Percentiles rank a stretch among this genome's conserved stretches.
These are phyloP conservation scores for Epizoanthus stellaris DNA, from an alignment of 92 coral and sea anemone species.

Conservation along the genomic window DNA sequence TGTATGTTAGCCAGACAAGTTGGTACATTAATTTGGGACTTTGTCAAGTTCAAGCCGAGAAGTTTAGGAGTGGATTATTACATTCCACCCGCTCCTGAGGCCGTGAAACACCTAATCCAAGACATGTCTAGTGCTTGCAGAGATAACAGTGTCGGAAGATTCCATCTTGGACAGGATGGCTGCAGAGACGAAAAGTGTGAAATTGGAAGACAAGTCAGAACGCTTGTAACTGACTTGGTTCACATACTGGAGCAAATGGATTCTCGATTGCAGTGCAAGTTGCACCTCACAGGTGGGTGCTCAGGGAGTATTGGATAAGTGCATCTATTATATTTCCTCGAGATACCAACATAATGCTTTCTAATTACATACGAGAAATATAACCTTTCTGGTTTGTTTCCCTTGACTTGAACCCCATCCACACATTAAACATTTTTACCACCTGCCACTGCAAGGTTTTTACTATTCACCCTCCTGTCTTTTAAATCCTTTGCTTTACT, in stretches of 20 bases:
- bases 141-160: conserved; percentile 37
- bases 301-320: too few species aligned
- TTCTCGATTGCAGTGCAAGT: conserved; percentile 42
- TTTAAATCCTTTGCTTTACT: too few species aligned
- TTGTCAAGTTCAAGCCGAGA: not conserved
- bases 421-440: too few species aligned
- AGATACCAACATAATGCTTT: too few species aligned
- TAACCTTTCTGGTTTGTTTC: too few species aligned
- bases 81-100: conserved; percentile 43
- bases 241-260: conserved; percentile 31
- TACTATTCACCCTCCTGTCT: too few species aligned
- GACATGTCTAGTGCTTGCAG: conserved; percentile 32
- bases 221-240: conserved; percentile 41
- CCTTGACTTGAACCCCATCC: too few species aligned
- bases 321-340: too few species aligned
- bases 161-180: conserved; percentile 21
- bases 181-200: conserved; percentile 37
- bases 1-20: not conserved
- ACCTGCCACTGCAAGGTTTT: too few species aligned
- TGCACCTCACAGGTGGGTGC: conserved; percentile 18
- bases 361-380: too few species aligned
- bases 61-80: not conserved
- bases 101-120: conserved; percentile 38
- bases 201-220: conserved; percentile 24
- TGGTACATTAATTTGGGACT: not conserved